Conservation (phyloP, 92 coral and sea anemone species). For the Zoanthus sociatus region DNA sequence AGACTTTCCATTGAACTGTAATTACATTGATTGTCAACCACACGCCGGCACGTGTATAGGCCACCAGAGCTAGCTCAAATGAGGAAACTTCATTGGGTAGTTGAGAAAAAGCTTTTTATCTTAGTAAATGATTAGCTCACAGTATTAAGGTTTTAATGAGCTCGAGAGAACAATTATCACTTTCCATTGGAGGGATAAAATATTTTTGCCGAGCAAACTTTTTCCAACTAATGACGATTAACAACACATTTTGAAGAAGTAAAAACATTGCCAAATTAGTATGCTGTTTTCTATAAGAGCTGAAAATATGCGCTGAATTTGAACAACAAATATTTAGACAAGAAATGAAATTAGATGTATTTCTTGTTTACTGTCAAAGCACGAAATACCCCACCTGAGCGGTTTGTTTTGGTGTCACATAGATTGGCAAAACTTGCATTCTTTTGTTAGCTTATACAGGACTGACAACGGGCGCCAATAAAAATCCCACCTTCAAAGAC, state of each 20-base stretch:
- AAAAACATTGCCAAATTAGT: constrained; percentile 50
- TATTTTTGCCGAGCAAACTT: constrained; percentile 81
- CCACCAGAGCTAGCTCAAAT: constrained; percentile 53
- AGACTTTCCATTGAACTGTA: constrained; percentile 71
- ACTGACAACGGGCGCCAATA: constrained; percentile 24
- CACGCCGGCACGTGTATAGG: constrained; percentile 85
- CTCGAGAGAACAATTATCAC: constrained; percentile 79
- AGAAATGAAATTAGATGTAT: neutral
- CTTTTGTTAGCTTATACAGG: constrained; percentile 29
- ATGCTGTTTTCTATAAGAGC: constrained; percentile 46
- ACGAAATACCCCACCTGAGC: constrained; percentile 16
- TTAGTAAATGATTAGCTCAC: constrained; percentile 86
- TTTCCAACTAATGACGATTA: constrained; percentile 81
- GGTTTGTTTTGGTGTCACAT: constrained; percentile 13
- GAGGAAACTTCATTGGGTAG: constrained; percentile 68
- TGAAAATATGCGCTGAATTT: neutral
- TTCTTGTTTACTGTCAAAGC: neutral
- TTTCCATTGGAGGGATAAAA: constrained; percentile 79
- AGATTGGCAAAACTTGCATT: constrained; percentile 46
- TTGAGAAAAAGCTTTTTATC: constrained; percentile 72
- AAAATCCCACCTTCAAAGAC: constrained; percentile 10
- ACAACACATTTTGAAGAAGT: constrained; percentile 66
- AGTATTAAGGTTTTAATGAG: constrained; percentile 78
- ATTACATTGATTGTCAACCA: constrained; percentile 75
- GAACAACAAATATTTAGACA: constrained; percentile 16